Evolutionary conservation across 2,888 invertebrate species (phyloP).

Genomic region (Fragum fragum): DNA sequence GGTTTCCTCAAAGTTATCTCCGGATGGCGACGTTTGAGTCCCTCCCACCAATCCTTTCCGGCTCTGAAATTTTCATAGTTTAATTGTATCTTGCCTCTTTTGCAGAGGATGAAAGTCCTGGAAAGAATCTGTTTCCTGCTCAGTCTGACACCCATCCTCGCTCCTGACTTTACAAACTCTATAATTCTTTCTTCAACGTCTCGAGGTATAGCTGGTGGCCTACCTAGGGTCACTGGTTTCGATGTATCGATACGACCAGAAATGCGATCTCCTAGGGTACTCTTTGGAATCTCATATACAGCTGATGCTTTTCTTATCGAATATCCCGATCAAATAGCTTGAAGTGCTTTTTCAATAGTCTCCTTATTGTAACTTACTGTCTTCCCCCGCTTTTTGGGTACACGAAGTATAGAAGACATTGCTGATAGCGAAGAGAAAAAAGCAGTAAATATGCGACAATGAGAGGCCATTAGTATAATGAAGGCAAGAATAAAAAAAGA

Average conservation of each 20-base stretch:
- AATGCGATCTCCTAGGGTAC: conserved; percentile 33
- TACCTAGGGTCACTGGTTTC: not conserved
- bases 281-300: conserved; percentile 13
- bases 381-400: conserved; percentile 35
- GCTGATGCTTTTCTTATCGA: conserved; percentile 25
- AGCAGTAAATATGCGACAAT: too few relatives aligned
- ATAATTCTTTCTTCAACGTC: conserved; percentile 28
- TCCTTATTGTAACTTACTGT: conserved; percentile 9
- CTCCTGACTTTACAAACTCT: conserved; percentile 10
- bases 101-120: conserved; percentile 21
- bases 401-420: conserved; percentile 10
- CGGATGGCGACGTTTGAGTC: conserved; percentile 35
- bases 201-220: conserved; percentile 18
- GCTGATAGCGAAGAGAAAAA: conserved; percentile 4
- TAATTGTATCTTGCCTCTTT: conserved; percentile 6
- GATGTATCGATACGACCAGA: conserved; percentile 11
- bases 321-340: not conserved
- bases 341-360: conserved; percentile 22
- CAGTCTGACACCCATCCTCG: conserved; percentile 22
- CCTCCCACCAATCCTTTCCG: conserved; percentile 57
- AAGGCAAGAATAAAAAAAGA: too few relatives aligned
- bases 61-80: conserved; percentile 38
- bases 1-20: conserved; percentile 48
- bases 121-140: conserved; percentile 26
- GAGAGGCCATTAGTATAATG: too few relatives aligned